A percentile compares a stretch with the other conserved stretches of the same genome.
Evolutionary conservation across 1,140 invertebrate genomes (phyloP).

Genomic region (Drosophila nikananu): DNA sequence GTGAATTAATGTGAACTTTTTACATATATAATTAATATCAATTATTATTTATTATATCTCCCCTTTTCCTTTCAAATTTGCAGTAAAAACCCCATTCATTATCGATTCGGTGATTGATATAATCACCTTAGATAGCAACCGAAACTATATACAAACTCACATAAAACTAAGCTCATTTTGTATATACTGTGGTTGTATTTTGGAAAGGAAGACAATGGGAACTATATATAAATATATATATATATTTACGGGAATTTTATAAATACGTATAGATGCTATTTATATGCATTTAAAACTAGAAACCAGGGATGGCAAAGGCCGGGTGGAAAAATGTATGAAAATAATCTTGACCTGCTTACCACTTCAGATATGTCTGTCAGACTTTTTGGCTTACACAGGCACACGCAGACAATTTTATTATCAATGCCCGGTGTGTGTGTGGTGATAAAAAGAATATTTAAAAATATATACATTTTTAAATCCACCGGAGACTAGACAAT

Average conservation of each 20-base stretch:
- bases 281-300: constrained; percentile 9
- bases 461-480: constrained; percentile 8
- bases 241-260: constrained; percentile 16
- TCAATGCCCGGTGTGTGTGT: constrained; percentile 4
- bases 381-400: constrained; percentile 7
- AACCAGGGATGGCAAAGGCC: constrained; percentile 4
- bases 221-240: too few relatives aligned
- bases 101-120: constrained; percentile 13
- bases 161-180: constrained; percentile 11
- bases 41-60: constrained; percentile 3
- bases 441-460: constrained; percentile 23
- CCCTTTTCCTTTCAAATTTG: neutral
- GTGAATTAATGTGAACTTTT: neutral
- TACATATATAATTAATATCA: constrained; percentile 7
- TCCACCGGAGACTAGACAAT: neutral
- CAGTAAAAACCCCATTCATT: constrained; percentile 11
- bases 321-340: constrained; percentile 13
- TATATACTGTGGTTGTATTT: neutral
- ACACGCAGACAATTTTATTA: constrained; percentile 20
- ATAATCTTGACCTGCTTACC: constrained; percentile 31
- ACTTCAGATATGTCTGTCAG: constrained; percentile 23
- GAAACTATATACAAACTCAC: neutral
- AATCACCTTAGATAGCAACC: constrained; percentile 10
- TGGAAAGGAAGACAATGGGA: constrained; percentile 5
- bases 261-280: neutral